A percentile compares a stretch with the other conserved stretches of the same genome.
Evolutionary conservation across 2,113 vertebrate genomes (phyloP).

Genomic region (Syngnathus floridae): DNA sequence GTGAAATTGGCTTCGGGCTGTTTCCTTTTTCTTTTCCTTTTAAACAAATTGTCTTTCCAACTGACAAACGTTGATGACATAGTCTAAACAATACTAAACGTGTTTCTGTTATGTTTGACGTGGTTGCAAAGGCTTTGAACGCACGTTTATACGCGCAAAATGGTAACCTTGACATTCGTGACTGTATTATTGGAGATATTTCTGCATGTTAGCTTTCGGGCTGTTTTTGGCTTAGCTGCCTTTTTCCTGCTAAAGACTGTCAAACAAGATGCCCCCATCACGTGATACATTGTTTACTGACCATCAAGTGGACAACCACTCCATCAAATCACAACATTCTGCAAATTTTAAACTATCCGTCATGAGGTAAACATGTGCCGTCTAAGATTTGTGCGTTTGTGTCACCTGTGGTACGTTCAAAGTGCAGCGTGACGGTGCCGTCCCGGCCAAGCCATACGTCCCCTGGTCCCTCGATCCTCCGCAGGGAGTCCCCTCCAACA

Average conservation of each 20-base stretch:
- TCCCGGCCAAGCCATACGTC: slow-evolving; percentile 80
- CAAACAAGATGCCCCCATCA: slow-evolving; percentile 21
- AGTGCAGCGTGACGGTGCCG: slow-evolving; percentile 70
- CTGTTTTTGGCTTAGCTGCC: background rate
- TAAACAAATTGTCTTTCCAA: background rate
- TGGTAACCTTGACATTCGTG: background rate
- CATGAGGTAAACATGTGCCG: background rate
- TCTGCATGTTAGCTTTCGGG: background rate
- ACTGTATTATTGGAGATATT: too few relatives aligned
- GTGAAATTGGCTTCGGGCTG: background rate
- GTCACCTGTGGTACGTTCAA: slow-evolving; percentile 59
- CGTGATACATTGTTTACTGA: slow-evolving; percentile 57
- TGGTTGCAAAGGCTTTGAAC: background rate
- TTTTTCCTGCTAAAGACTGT: slow-evolving; percentile 5
- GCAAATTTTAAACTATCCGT: background rate
- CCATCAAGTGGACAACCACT: slow-evolving; percentile 9
- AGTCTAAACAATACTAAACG: background rate
- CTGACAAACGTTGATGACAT: background rate
- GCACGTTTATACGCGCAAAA: background rate
- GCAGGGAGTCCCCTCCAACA: slow-evolving; percentile 27
- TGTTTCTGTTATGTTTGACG: background rate
- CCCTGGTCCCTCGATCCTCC: slow-evolving; percentile 68
- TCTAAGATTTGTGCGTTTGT: background rate
- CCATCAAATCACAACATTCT: background rate
- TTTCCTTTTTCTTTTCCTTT: too few relatives aligned